phyloP scores from a whole-genome alignment of 2,888 invertebrate species.

The Athrips mouffetella region DNA sequence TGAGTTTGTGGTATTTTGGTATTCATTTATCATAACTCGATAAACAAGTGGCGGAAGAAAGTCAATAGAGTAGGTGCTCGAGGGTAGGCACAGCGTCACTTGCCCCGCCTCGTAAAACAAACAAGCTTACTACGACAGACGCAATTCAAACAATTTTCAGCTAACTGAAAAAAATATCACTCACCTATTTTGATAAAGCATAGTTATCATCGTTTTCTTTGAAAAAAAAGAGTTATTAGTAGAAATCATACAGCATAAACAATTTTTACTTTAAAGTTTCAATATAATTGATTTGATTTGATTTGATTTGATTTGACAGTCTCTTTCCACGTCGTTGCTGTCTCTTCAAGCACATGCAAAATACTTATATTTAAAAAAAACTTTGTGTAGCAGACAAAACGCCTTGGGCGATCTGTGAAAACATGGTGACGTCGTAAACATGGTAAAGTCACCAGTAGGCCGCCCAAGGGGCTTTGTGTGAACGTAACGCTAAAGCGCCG shows the following conservation, averaged over 20 bases:
- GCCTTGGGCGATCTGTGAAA: conserved; percentile 32
- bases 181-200: conserved; percentile 11
- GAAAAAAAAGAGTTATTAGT: too few relatives aligned
- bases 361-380: conserved; percentile 30
- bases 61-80: conserved; percentile 75
- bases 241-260: too few relatives aligned
- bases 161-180: not conserved
- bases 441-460: conserved; percentile 40
- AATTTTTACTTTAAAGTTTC: too few relatives aligned
- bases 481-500: conserved; percentile 20
- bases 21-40: conserved; percentile 71
- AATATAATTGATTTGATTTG: too few relatives aligned
- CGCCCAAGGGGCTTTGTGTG: conserved; percentile 29
- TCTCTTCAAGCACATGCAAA: too few relatives aligned
- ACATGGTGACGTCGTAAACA: conserved; percentile 36
- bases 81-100: conserved; percentile 60
- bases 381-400: conserved; percentile 35
- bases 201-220: too few relatives aligned
- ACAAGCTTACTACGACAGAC: not conserved
- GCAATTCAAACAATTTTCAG: not conserved
- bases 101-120: conserved; percentile 45
- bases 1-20: conserved; percentile 31
- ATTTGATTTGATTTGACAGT: too few relatives aligned
- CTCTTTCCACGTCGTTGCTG: too few relatives aligned
- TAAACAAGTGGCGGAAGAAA: conserved; percentile 77